Conservation (phyloP, 2,113 vertebrate species). For the Crotalus viridis region DNA sequence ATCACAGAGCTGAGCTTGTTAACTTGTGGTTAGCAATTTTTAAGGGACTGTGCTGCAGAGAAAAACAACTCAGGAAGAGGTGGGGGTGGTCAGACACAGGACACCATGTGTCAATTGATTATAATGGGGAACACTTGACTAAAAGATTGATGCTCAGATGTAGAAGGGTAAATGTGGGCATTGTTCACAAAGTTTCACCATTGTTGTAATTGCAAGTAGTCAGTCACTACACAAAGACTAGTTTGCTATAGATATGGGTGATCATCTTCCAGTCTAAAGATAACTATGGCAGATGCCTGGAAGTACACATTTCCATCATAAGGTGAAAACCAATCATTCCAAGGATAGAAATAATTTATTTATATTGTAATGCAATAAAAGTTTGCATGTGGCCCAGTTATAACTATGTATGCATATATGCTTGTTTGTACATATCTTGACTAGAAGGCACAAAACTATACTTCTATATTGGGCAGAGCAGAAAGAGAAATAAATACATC, state of each 20-base stretch:
- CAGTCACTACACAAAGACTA: neutral
- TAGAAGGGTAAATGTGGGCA: neutral
- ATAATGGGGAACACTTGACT: neutral
- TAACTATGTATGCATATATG: neutral
- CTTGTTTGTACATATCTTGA: too few species aligned
- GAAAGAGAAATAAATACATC: too few species aligned
- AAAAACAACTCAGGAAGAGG: neutral
- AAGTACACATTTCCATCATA: neutral
- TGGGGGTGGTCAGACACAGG: neutral
- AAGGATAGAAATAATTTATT: neutral
- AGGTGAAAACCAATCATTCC: neutral
- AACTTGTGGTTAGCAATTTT: neutral
- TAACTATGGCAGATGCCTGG: neutral
- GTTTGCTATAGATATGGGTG: neutral
- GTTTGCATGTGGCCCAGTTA: neutral
- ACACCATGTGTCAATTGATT: neutral
- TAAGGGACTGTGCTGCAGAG: neutral
- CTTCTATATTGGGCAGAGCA: too few species aligned
- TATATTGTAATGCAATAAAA: neutral
- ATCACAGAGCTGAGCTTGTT: neutral
- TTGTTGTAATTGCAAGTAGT: neutral
- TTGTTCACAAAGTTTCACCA: neutral
- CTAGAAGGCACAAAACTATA: too few species aligned
- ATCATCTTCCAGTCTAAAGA: neutral
- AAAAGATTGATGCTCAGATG: neutral